These are phyloP conservation scores for Danio choprae DNA, from an alignment of 2,797 vertebrate genomes.

Conservation along the genomic window DNA sequence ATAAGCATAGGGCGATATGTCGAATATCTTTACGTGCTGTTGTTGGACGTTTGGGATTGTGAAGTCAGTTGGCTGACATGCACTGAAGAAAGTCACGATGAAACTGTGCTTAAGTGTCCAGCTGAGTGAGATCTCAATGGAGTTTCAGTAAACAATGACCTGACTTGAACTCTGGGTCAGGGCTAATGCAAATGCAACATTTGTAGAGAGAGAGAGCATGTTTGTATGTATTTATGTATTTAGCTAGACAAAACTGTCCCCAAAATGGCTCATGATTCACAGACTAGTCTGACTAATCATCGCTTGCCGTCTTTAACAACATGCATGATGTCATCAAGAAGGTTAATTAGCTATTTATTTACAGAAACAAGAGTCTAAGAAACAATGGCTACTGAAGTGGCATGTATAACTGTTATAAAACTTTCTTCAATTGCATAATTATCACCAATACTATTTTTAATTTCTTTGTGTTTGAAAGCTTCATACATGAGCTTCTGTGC, in stretches of 20 bases:
- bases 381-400: too few species aligned
- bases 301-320: too few species aligned
- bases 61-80: neutral
- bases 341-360: too few species aligned
- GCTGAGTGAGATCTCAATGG: slow-evolving; percentile 27
- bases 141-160: slow-evolving; percentile 36
- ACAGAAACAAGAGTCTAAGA: too few species aligned
- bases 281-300: too few species aligned
- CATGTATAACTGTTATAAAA: too few species aligned
- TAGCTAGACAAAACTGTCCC: neutral
- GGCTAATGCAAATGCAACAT: neutral
- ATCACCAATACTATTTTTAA: too few species aligned
- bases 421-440: too few species aligned
- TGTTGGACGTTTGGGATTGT: neutral
- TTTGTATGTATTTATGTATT: neutral
- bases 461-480: too few species aligned
- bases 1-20: neutral
- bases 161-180: slow-evolving; percentile 20
- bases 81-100: slow-evolving; percentile 5
- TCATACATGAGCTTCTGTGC: too few species aligned
- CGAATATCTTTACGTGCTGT: slow-evolving; percentile 15
- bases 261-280: neutral
- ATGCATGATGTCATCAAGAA: too few species aligned
- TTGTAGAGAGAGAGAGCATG: neutral
- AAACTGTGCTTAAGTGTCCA: slow-evolving; percentile 17